Evolutionary conservation across 2,113 vertebrate genomes (phyloP), one percentile per base, ranked within the genome.

Genomic region (Patagioenas fasciata): DNA sequence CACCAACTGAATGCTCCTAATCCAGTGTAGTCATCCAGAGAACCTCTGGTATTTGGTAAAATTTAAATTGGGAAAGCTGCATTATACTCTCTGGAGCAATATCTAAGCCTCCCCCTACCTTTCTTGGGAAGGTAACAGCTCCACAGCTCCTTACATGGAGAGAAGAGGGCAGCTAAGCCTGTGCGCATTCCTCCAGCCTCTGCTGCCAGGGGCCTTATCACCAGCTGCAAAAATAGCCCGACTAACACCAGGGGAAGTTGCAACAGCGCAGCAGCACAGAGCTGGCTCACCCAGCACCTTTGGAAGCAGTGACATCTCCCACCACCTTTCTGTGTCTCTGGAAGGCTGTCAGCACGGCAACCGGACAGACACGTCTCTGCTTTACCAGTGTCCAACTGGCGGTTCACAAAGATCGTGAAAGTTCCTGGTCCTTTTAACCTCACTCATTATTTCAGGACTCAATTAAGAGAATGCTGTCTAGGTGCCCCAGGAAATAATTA

Each of bases 221-320:
- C 93, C 71, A 85, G 80, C 89, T 96, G 94, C 96, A 98, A 98
- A 98, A 98, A 98, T 98, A 98, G 98, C 96, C 88, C 84, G 50
- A 38, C 88, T 97, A 98, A 98, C 97, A 97, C 91, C 92, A 94
- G 75, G 96, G 92, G 88, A 93, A 94, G 91, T 42, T 80, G 92
- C 84, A 94, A 50, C 84, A 90, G 96, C 91, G 84, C 73, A 81
- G 96, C 72, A 96, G 89, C 88, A 78, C 64, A 5, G 80, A 75
- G 70, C 57, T 44, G 77, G n/a, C 85, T 93, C 79, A 26, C 48
- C 77, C 93, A 88, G 62, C 88, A 57, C 62, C 91, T 91, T 85
- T 24, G 81, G 60, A 89, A 29, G 85, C 69, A 89, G 70, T 12
- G 71, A 88, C 26, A 93, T 53, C 54, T 89, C 73, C 12, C 53